Evolutionary conservation across 1,140 invertebrate species (phyloP).

Genomic region (Octopus sinensis): DNA sequence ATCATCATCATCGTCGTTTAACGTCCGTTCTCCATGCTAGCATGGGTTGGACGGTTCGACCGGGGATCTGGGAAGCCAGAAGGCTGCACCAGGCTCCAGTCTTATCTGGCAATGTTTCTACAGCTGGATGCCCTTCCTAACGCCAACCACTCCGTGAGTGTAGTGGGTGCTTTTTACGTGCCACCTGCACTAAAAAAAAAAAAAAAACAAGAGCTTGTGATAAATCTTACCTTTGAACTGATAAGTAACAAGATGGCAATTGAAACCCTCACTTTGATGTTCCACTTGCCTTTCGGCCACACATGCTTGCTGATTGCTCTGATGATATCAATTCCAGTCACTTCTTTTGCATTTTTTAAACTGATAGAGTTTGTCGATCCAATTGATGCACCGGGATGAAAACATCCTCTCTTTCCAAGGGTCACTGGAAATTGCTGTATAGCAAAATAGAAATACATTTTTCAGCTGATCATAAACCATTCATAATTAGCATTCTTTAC

Average conservation of each 20-base stretch:
- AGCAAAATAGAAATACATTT: not conserved
- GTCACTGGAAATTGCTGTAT: conserved; percentile 19
- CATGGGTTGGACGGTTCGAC: no score
- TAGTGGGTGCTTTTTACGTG: no score
- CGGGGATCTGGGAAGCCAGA: no score
- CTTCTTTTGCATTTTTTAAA: conserved; percentile 42
- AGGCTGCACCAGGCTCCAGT: no score
- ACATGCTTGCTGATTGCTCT: conserved; percentile 86
- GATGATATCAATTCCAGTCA: conserved; percentile 78
- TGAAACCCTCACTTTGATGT: conserved; percentile 78
- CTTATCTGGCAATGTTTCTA: no score
- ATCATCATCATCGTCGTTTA: no score
- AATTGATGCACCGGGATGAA: conserved; percentile 80
- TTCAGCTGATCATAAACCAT: not conserved
- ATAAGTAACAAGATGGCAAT: conserved; percentile 68
- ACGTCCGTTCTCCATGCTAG: no score
- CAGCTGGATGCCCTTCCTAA: no score
- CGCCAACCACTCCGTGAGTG: no score
- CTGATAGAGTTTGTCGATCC: conserved; percentile 58
- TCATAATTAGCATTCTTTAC: no score
- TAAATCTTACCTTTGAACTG: conserved; percentile 58
- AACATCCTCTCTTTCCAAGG: conserved; percentile 63
- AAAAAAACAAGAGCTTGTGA: no score
- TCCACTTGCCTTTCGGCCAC: conserved; percentile 89
- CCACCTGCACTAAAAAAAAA: no score